These are phyloP conservation scores for Hypomecis atomaria DNA, from an alignment of 2,888 invertebrate genomes.

Conservation along the genomic window DNA sequence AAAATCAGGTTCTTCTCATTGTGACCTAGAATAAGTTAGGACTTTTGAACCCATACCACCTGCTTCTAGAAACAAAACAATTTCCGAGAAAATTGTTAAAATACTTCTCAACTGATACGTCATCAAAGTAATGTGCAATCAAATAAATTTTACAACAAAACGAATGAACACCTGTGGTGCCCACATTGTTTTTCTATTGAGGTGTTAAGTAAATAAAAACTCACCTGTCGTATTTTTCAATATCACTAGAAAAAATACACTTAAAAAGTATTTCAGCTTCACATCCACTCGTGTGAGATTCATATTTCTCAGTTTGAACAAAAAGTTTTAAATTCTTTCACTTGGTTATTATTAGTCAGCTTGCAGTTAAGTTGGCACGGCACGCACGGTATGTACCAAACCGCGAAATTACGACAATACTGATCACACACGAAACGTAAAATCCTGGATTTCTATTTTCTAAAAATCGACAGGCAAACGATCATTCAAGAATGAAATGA, in stretches of 20 bases:
- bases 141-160: conserved; percentile 30
- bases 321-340: conserved; percentile 8
- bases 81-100: neutral
- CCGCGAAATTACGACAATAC: too few relatives aligned
- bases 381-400: too few relatives aligned
- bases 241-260: conserved; percentile 50
- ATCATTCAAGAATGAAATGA: too few relatives aligned
- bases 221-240: conserved; percentile 51
- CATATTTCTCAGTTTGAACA: conserved; percentile 48
- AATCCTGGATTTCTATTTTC: too few relatives aligned
- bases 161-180: conserved; percentile 14
- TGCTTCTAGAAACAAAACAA: conserved; percentile 18
- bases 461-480: too few relatives aligned
- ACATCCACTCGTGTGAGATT: conserved; percentile 54
- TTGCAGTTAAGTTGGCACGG: too few relatives aligned
- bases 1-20: conserved; percentile 11
- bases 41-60: conserved; percentile 7
- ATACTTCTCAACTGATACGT: conserved; percentile 33
- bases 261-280: conserved; percentile 48
- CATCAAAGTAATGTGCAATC: conserved; percentile 32
- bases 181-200: conserved; percentile 44
- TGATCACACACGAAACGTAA: too few relatives aligned
- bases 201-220: conserved; percentile 41
- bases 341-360: neutral
- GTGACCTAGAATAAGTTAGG: conserved; percentile 34